These are phyloP conservation scores for Clivina fossor DNA, from an alignment of 2,888 invertebrate genomes.

Conservation along the genomic window DNA sequence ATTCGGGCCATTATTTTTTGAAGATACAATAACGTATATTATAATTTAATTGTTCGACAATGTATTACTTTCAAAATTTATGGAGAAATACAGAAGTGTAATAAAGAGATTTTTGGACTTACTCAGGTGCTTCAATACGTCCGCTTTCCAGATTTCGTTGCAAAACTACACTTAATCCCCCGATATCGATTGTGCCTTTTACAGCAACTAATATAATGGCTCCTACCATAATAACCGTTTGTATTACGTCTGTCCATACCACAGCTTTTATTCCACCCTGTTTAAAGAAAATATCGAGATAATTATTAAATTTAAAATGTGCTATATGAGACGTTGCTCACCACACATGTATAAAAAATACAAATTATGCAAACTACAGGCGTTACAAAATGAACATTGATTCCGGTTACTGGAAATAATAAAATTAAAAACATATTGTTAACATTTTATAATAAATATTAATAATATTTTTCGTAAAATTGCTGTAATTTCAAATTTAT, in stretches of 20 bases:
- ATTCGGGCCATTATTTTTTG: too few species aligned
- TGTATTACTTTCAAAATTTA: too few species aligned
- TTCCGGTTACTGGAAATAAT: constrained; percentile 86
- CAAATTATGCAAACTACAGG: constrained; percentile 81
- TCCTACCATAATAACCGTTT: constrained; percentile 74
- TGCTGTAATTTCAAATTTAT: too few species aligned
- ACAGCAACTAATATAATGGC: constrained; percentile 72
- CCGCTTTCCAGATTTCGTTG: constrained; percentile 68
- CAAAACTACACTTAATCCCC: constrained; percentile 67
- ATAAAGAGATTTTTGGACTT: too few species aligned
- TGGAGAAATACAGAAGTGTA: too few species aligned
- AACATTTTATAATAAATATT: too few species aligned
- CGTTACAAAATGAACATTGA: constrained; percentile 78
- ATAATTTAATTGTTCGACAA: too few species aligned
- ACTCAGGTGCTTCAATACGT: constrained; percentile 72
- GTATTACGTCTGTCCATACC: constrained; percentile 81
- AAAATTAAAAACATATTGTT: too few species aligned
- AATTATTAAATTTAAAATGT: too few species aligned
- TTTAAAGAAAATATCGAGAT: too few species aligned
- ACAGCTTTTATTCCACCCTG: constrained; percentile 80
- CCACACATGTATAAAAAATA: constrained; percentile 83
- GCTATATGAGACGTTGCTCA: constrained; percentile 56
- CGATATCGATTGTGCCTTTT: constrained; percentile 73
- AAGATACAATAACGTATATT: too few species aligned
- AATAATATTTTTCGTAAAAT: too few species aligned